These are phyloP conservation scores for Gallinago stenura DNA, from an alignment of 2,797 vertebrate species.

Conservation along the genomic window DNA sequence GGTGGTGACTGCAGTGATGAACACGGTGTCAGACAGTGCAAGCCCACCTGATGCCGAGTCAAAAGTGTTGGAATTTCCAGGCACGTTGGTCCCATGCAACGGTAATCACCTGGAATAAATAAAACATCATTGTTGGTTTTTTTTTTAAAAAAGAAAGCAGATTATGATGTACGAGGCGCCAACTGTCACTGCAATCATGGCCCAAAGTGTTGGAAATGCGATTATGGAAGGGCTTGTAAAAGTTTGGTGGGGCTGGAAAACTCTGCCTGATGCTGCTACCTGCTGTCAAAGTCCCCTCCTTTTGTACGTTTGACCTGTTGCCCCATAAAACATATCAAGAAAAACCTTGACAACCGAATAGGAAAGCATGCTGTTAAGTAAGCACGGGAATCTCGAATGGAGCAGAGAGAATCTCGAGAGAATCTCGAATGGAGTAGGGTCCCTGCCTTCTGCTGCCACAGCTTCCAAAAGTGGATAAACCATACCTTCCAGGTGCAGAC, in stretches of 20 bases:
- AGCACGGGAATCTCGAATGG: background rate
- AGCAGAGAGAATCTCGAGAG: background rate
- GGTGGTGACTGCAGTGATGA: background rate
- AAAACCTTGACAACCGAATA: background rate
- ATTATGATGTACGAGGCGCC: background rate
- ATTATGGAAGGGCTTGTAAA: conserved; percentile 5
- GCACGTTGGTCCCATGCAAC: background rate
- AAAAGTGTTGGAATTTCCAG: conserved; percentile 22
- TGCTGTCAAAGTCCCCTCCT: background rate
- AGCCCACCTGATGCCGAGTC: fast-evolving
- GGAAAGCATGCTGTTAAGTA: background rate
- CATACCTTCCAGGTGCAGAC: background rate
- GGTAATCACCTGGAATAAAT: conserved; percentile 15
- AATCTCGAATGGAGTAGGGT: too few relatives aligned
- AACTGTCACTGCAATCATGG: background rate
- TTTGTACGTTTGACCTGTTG: background rate
- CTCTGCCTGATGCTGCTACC: background rate
- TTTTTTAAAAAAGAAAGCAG: conserved; percentile 21
- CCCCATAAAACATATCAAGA: background rate
- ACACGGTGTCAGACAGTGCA: background rate
- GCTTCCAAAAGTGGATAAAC: background rate
- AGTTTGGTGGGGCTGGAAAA: background rate
- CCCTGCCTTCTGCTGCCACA: background rate
- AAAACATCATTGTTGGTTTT: background rate
- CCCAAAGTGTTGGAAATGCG: conserved; percentile 2